phyloP scores from a whole-genome alignment of 1,140 invertebrate species.

The Triops cancriformis region DNA sequence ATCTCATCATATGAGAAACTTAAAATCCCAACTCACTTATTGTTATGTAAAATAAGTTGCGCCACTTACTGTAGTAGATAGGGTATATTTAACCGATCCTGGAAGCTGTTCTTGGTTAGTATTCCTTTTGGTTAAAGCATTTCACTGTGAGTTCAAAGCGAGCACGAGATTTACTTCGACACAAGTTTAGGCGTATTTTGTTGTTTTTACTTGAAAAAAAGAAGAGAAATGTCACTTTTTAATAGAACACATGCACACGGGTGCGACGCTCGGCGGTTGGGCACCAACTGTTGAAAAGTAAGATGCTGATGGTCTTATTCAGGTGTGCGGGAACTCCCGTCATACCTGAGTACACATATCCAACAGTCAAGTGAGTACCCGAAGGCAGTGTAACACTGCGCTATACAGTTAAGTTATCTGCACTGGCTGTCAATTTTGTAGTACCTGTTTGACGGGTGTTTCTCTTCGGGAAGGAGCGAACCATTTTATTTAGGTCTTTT shows the following conservation, averaged over 20 bases:
- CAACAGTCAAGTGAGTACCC: background rate
- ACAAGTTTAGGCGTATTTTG: no score
- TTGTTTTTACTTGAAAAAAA: no score
- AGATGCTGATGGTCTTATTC: background rate
- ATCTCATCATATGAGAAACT: no score
- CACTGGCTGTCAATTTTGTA: background rate
- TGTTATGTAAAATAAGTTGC: no score
- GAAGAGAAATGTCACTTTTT: background rate
- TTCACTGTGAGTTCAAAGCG: no score
- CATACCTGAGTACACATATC: background rate
- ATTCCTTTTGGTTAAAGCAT: no score
- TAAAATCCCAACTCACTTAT: no score
- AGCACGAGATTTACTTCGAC: no score
- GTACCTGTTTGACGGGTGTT: background rate
- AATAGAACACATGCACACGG: background rate
- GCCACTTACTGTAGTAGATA: no score
- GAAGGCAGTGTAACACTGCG: background rate
- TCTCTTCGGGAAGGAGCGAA: background rate
- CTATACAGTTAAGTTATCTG: background rate
- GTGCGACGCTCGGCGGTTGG: background rate
- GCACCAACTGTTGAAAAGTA: background rate
- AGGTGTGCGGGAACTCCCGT: background rate
- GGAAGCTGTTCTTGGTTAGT: no score
- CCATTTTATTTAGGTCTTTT: background rate
- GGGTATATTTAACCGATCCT: no score